A percentile compares a stretch with the other conserved stretches of the same genome.
Evolutionary conservation across 2,888 invertebrate genomes (phyloP).

Genomic region (Hofmannophila pseudospretella): DNA sequence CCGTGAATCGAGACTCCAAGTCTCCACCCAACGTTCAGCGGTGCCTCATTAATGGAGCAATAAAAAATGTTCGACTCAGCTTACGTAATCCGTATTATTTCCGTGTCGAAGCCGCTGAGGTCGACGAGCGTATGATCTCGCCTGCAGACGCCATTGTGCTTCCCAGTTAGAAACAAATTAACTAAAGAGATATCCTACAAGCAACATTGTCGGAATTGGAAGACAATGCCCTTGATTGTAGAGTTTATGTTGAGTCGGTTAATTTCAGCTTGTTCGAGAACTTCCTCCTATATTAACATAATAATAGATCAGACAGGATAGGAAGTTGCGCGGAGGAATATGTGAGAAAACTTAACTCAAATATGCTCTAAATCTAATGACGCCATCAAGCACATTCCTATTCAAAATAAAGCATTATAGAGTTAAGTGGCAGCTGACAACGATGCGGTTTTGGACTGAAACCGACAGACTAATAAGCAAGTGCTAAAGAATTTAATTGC

Average conservation of each 20-base stretch:
- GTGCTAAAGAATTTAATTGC: conserved; percentile 21
- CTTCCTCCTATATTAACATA: background rate
- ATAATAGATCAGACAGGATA: too few species aligned
- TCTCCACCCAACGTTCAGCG: conserved; percentile 61
- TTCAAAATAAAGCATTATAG: background rate
- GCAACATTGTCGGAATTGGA: too few species aligned
- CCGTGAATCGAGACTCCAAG: conserved; percentile 35
- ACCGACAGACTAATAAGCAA: conserved; percentile 19
- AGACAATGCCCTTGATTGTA: too few species aligned
- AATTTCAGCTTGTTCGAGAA: background rate
- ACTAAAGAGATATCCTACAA: background rate
- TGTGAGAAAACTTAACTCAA: too few species aligned
- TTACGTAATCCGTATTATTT: conserved; percentile 76
- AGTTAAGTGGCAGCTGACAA: conserved; percentile 13
- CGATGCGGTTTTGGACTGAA: conserved; percentile 11
- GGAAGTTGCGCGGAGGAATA: too few species aligned
- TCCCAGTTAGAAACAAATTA: conserved; percentile 6
- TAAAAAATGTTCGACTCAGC: conserved; percentile 75
- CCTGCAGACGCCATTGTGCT: conserved; percentile 15
- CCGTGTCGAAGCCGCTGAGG: conserved; percentile 66
- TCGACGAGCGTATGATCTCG: conserved; percentile 57
- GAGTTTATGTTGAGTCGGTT: background rate
- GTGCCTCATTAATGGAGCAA: conserved; percentile 74
- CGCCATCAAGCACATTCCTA: background rate
- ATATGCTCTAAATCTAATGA: too few species aligned